Evolutionary conservation across 2,797 vertebrate species (phyloP), one percentile per base, ranked within the genome.

Genomic region (Enteromius paludinosus): DNA sequence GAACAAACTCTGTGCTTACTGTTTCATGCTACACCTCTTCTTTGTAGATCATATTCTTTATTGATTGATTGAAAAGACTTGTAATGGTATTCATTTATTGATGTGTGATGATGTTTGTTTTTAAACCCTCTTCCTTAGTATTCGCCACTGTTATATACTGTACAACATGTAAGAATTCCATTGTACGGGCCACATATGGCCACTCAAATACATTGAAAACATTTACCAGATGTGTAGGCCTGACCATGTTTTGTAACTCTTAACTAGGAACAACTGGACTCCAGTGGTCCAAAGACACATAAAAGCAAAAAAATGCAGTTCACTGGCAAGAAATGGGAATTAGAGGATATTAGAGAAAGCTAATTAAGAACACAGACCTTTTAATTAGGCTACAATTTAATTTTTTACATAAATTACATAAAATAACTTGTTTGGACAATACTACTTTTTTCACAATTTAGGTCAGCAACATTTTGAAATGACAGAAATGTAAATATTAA

Each of bases 171-270:
- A 35, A 65, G 64, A 68, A 43, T 75, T 75, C 23, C 28, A 6
- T 59, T 68, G 4, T 82, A 25, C 38, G 0, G 23, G 15, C 20
- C 61, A 82, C 61, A 81, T 73, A 54, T 75, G 71, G 62, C 71
- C 64, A 54, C 62, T 74, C 17, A 68, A 82, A 82, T 41, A 68
- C 71, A 49, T 49, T 56, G 25, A 79, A 79, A 59, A 43, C 33
- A 0, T 76, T 69, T 52, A 41, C 49, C 81, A 83, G 72, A 83
- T 83, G 64, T 59, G 20, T 18, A 23, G 49, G 52, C 41, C 76
- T 33, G 15, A 69, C 14, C 18, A 49, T 35, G 38, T 77, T 83
- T 61, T 77, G 52, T 38, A 83, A 69, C 52, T 20, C 28, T 20
- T 20, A 45, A 10, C 15, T 69, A 79, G 45, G 41, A 52, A 81